These are phyloP conservation scores for Catharus fuscescens DNA, from an alignment of 2,113 vertebrate genomes.

Conservation along the genomic window DNA sequence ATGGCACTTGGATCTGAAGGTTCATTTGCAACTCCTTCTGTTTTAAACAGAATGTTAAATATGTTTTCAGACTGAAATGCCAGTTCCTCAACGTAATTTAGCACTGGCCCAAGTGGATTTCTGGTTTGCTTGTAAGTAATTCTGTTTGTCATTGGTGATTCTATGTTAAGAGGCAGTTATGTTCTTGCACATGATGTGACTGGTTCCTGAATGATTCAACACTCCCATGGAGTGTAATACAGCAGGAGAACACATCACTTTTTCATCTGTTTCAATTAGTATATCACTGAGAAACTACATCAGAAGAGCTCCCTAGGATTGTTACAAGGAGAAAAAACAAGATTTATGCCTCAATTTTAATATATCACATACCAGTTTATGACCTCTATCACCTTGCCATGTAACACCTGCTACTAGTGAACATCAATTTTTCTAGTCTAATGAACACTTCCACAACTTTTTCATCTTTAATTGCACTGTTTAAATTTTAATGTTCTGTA, in stretches of 20 bases:
- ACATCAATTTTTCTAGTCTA: not conserved
- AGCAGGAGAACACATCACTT: not conserved
- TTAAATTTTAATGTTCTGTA: not conserved
- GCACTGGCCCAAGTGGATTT: not conserved
- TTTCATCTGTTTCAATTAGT: not conserved
- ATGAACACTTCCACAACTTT: not conserved
- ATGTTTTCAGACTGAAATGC: not conserved
- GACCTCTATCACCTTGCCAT: not conserved
- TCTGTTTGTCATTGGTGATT: not conserved
- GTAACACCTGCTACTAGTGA: not conserved
- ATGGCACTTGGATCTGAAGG: not conserved
- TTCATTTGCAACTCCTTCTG: not conserved
- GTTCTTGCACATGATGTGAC: not conserved
- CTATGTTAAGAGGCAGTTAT: not conserved
- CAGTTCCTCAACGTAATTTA: not conserved
- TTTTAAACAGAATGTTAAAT: not conserved
- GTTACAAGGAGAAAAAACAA: not conserved
- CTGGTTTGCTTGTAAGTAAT: not conserved
- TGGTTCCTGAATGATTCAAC: not conserved
- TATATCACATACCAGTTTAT: not conserved
- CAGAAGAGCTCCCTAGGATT: not conserved
- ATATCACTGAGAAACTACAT: not conserved
- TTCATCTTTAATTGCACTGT: not conserved
- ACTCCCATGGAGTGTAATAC: not conserved
- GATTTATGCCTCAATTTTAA: not conserved